A percentile compares a stretch with the other conserved stretches of the same genome.
These are phyloP conservation scores for Pungitius pungitius DNA, from an alignment of 2,113 vertebrate species.

Conservation along the genomic window DNA sequence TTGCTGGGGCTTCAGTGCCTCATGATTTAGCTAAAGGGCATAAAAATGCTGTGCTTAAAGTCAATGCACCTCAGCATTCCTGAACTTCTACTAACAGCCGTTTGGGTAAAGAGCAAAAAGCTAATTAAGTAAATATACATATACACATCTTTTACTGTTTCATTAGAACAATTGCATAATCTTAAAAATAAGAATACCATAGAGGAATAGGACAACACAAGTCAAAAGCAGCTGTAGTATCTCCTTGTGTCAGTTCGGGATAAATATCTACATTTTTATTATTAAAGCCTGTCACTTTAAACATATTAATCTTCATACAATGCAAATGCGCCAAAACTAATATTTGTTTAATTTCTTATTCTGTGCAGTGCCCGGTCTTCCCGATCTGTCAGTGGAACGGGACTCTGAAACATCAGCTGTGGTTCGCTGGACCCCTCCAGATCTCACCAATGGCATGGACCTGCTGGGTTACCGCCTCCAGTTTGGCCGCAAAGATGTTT, in stretches of 20 bases:
- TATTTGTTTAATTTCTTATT: slow-evolving; percentile 1
- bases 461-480: slow-evolving; percentile 93
- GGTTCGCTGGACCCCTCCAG: slow-evolving; percentile 90
- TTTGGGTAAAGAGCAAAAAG: background rate
- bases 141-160: background rate
- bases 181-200: background rate
- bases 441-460: slow-evolving; percentile 84
- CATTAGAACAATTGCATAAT: too few relatives aligned
- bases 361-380: slow-evolving; percentile 87
- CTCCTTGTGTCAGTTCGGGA: background rate
- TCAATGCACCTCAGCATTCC: background rate
- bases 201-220: background rate
- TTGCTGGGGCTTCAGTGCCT: background rate
- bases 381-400: slow-evolving; percentile 89
- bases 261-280: background rate
- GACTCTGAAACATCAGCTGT: slow-evolving; percentile 87
- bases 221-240: background rate
- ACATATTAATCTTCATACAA: background rate
- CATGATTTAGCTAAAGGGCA: background rate
- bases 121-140: background rate
- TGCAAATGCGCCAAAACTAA: background rate
- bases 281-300: background rate
- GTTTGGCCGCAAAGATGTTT: slow-evolving; percentile 89
- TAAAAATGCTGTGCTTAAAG: background rate
- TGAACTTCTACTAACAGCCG: background rate